These are phyloP conservation scores for Cheumatopsyche charites DNA, from an alignment of 1,140 invertebrate species.

Conservation along the genomic window DNA sequence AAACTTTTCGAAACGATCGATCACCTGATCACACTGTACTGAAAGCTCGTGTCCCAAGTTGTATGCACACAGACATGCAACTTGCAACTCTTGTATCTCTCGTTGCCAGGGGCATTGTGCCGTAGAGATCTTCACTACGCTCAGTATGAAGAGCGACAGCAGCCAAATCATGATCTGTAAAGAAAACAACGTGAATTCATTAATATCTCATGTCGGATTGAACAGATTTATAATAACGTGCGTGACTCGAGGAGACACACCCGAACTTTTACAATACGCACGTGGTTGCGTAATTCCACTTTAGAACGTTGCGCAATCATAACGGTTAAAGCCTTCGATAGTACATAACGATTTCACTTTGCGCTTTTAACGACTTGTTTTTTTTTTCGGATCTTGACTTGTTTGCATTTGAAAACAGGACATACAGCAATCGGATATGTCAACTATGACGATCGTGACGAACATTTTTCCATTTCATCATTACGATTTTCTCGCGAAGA, in stretches of 20 bases:
- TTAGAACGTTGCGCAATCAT: background rate
- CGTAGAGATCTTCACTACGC: background rate
- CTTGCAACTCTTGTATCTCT: constrained; percentile 72
- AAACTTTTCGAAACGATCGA: background rate
- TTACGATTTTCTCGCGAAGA: too few relatives aligned
- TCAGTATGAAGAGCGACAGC: constrained; percentile 54
- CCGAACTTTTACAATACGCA: constrained; percentile 15
- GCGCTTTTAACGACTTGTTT: too few relatives aligned
- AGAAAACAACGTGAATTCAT: background rate
- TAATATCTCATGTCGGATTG: background rate
- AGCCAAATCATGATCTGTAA: constrained; percentile 44
- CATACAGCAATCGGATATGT: too few relatives aligned
- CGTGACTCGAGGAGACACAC: constrained; percentile 26
- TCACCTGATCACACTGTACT: constrained; percentile 84
- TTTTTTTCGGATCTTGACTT: too few relatives aligned
- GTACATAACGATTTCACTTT: too few relatives aligned
- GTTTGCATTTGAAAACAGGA: too few relatives aligned
- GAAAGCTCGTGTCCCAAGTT: constrained; percentile 82
- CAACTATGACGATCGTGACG: too few relatives aligned
- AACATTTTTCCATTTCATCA: too few relatives aligned
- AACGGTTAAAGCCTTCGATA: background rate
- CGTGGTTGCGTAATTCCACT: background rate
- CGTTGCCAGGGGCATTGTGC: constrained; percentile 87
- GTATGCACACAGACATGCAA: constrained; percentile 87
- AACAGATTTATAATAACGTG: background rate